A percentile compares a stretch with the other conserved stretches of the same genome.
These are phyloP conservation scores for Gymnothorax reevesii DNA, from an alignment of 2,797 vertebrate genomes.

Conservation along the genomic window DNA sequence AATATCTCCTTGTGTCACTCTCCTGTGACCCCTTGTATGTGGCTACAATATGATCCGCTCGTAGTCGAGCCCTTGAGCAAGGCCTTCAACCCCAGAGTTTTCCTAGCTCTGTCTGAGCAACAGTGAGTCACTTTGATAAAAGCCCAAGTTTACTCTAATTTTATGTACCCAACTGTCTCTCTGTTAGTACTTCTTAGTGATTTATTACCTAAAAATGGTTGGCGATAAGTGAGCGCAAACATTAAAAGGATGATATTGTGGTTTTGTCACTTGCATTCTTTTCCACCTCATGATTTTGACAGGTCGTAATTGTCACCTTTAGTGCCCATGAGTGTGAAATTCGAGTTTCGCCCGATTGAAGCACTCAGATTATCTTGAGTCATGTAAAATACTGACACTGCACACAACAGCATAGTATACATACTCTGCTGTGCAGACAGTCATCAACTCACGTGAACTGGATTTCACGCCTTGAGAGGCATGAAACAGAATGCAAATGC, in stretches of 20 bases:
- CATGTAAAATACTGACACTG: neutral
- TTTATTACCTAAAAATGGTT: neutral
- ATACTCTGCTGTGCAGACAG: neutral
- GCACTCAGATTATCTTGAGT: neutral
- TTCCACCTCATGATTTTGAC: neutral
- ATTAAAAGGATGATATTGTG: neutral
- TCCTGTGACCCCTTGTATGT: neutral
- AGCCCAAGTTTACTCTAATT: too few species aligned
- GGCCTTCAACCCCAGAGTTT: too few species aligned
- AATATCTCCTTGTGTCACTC: neutral
- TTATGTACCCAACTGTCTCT: neutral
- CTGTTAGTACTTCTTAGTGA: neutral
- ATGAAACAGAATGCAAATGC: neutral
- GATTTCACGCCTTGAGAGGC: neutral
- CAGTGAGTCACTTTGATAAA: too few species aligned
- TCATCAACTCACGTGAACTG: neutral
- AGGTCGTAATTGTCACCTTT: slow-evolving; percentile 9
- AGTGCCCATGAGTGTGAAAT: neutral
- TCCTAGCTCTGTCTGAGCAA: too few species aligned
- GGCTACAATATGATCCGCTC: too few species aligned
- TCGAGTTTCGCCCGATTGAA: neutral
- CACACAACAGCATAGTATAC: neutral
- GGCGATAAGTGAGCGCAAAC: neutral
- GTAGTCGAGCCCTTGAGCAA: too few species aligned
- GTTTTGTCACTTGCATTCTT: neutral